These are phyloP conservation scores for Drosophila acutilabella DNA, from an alignment of 2,888 invertebrate species.

Conservation along the genomic window DNA sequence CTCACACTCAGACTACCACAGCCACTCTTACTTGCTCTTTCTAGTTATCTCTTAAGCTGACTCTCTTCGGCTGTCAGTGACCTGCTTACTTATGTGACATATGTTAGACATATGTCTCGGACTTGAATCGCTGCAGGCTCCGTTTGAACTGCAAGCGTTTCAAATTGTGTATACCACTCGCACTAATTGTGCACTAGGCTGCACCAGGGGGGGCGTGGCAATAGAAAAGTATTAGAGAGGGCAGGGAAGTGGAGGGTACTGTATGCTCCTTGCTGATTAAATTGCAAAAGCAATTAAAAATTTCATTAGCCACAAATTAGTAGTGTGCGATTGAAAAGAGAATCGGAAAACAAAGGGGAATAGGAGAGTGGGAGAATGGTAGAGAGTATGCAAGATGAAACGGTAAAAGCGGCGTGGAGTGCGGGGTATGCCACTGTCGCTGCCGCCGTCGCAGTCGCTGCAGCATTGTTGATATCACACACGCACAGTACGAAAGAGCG, in stretches of 20 bases:
- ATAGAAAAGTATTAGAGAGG: not conserved
- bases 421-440: conserved; percentile 1
- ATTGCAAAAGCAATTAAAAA: conserved; percentile 51
- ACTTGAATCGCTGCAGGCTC: conserved; percentile 24
- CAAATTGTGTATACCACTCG: conserved; percentile 58
- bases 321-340: conserved; percentile 18
- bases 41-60: not conserved
- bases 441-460: conserved; percentile 27
- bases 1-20: not conserved
- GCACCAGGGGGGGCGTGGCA: not conserved
- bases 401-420: not conserved
- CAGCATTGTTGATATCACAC: conserved; percentile 47
- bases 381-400: not conserved
- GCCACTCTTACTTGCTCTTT: not conserved
- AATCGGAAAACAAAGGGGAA: not conserved
- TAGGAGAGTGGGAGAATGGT: not conserved
- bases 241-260: too few relatives aligned
- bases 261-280: conserved; percentile 30
- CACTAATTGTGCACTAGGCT: not conserved
- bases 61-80: not conserved
- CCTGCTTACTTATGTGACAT: conserved; percentile 38
- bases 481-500: too few relatives aligned
- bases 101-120: conserved; percentile 60
- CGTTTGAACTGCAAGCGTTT: conserved; percentile 41
- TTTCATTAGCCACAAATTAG: conserved; percentile 43